Base-by-base conservation (phyloP, 1,140 invertebrate genomes). In the Brachionus manjavacas region DNA sequence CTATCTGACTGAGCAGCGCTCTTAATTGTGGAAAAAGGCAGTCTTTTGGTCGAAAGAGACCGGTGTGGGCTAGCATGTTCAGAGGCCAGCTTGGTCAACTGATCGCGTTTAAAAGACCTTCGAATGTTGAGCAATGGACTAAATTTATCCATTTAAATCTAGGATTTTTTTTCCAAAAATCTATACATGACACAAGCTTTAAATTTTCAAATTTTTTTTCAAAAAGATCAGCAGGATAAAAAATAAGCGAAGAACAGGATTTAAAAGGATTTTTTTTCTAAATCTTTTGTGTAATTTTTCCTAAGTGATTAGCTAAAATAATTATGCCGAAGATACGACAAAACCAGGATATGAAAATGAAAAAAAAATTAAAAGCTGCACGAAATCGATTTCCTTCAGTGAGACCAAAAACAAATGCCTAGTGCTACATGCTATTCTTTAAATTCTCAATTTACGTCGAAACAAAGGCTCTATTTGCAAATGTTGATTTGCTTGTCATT, bases 21-120 rank as follows among this genome's bases (percentile, higher is more conserved):
- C 52, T 55, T 80, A 39, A 80, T 80, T 14, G 76, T 80, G 31
- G 76, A 80, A 64, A 80, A 80, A 2, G 76, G 76, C 7, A 80
- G 20, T 64, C 76, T 28, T 20, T 80, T 80, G 76, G 49, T 31
- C 7, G 76, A 80, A n/a, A 16, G 3, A 25, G 76, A 52, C 41
- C 76, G 12, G 12, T 72, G 35, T 1, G 68, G 68, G 12, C 25
- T 31, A 6, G 20, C 28, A 14, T 68, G 31, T 7, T 68, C 66
- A 68, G 25, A 31, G 3, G 66, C 12, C 31, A 12, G 28, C 4
- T 68, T 68, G 11, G 25, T 14, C n/a, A 39, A 14, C 3, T 3
- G 25, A n/a, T 31, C 66, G 3, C 66, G 28, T 31, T 68, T 68
- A 31, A 68, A 31, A n/a, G 66, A 68, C 31, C 66, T 68, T 68